Base-by-base conservation (phyloP, 2,888 invertebrate species). In the Empis livida region DNA sequence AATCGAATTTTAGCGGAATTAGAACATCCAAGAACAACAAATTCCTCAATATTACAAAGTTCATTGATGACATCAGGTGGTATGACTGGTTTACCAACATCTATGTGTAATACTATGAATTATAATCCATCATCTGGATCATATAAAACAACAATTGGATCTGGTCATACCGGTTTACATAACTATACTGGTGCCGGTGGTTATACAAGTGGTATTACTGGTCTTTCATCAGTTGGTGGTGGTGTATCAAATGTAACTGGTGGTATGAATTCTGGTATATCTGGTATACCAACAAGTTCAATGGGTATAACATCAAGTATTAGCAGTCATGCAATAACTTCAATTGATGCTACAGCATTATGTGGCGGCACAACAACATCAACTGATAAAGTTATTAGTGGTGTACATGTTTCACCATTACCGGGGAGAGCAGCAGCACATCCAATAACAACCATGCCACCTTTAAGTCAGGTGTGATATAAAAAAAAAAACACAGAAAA, bases 1-100 rank as follows among this genome's bases (percentile, higher is more conserved):
- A 85, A 86, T 72, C 78, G 87, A 59, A 86, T 92, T 60, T 76
- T 92, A 62, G 91, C 92, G 55, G 92, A 93, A 66, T 73, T 92
- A 62, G 92, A 93, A 67, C 88, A 88, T 67, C 80, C 83, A 57
- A 77, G 88, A 50, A 68, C 65, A 51, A 68, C 69, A 48, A 61
- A 60, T 52, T 63, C 67, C 51, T 58, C 61, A 45, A 57, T 67
- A 59, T 59, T 60, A 54, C 58, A 62, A 52, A 63, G 62, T 57
- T 65, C 65, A 51, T 60, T 64, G 53, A 56, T 63, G 55, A n/a
- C n/a, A n/a, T 45, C 30, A 14, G 46, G 41, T 44, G n/a, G n/a
- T n/a, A n/a, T n/a, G n/a, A n/a, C n/a, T n/a, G 47, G 11, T 42
- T 42, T 53, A 42, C 50, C 50, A 45, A 49, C 51, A 40, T 50